phyloP scores from a whole-genome alignment of 2,888 invertebrate species.

The Sussaba pulchella region DNA sequence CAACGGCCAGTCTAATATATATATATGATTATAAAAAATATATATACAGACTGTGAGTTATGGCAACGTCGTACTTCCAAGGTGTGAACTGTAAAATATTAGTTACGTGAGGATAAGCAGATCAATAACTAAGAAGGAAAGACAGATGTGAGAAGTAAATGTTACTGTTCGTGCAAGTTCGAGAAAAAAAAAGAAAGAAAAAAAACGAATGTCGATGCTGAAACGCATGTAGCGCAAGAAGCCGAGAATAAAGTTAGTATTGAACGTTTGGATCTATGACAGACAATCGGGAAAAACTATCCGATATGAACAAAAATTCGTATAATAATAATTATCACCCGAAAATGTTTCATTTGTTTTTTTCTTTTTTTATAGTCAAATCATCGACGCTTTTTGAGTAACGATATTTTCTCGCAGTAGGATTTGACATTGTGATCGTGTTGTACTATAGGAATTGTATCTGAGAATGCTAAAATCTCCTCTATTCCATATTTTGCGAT shows the following conservation, averaged over 20 bases:
- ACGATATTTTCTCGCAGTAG: conserved; percentile 55
- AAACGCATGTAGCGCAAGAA: conserved; percentile 8
- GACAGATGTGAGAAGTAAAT: conserved; percentile 38
- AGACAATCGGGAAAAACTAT: conserved; percentile 16
- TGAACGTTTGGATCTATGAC: not conserved
- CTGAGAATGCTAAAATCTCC: conserved; percentile 61
- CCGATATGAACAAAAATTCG: conserved; percentile 37
- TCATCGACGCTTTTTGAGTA: conserved; percentile 40
- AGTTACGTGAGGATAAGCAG: conserved; percentile 38
- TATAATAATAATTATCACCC: conserved; percentile 40
- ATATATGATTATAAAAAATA: no score
- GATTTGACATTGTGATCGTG: conserved; percentile 62
- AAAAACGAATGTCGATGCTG: conserved; percentile 3
- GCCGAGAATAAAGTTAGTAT: conserved; percentile 14
- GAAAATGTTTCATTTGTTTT: conserved; percentile 21
- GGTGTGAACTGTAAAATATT: conserved; percentile 74
- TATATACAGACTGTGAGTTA: conserved; percentile 42
- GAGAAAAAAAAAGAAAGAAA: conserved; percentile 17
- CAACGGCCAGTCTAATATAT: no score
- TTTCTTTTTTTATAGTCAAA: not conserved
- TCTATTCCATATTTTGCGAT: conserved; percentile 74
- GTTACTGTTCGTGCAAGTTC: conserved; percentile 40
- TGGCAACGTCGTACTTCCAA: conserved; percentile 74
- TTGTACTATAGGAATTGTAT: conserved; percentile 57
- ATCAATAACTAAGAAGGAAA: conserved; percentile 37